Percentiles rank a stretch among this genome's conserved stretches.
These are phyloP conservation scores for Danio kyathit DNA, from an alignment of 2,797 vertebrate genomes.

Conservation along the genomic window DNA sequence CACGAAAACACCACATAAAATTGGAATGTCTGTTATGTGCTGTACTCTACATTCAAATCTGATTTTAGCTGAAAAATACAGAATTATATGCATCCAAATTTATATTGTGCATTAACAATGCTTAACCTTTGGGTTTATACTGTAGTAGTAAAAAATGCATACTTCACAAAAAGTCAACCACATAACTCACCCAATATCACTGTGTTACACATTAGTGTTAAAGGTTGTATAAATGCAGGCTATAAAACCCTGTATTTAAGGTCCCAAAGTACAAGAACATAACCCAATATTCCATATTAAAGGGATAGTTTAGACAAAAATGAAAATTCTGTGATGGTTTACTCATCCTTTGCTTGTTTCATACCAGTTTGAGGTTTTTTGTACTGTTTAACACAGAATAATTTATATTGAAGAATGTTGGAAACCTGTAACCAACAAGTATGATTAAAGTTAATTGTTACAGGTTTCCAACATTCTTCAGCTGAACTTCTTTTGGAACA, in stretches of 20 bases:
- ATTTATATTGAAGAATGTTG: too few species aligned
- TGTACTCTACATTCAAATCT: background rate
- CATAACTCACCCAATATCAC: background rate
- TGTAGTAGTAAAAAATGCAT: slow-evolving; percentile 3
- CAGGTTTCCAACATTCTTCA: too few species aligned
- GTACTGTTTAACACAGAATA: too few species aligned
- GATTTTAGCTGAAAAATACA: background rate
- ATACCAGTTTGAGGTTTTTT: too few species aligned
- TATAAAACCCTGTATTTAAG: slow-evolving; percentile 44
- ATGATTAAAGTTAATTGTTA: too few species aligned
- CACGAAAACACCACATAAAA: too few species aligned
- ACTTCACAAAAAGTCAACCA: slow-evolving; percentile 1
- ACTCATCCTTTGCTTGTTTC: too few species aligned
- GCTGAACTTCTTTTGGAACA: too few species aligned
- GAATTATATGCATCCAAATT: background rate
- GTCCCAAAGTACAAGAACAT: background rate
- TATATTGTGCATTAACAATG: background rate
- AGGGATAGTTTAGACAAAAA: background rate
- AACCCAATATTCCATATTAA: background rate
- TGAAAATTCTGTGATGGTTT: too few species aligned
- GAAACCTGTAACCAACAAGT: too few species aligned
- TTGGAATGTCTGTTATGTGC: too few species aligned
- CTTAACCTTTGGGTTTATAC: background rate
- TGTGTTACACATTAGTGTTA: too few species aligned
- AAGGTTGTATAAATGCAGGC: background rate